These are phyloP conservation scores for Periparus ater DNA, from an alignment of 2,797 vertebrate species.

Conservation along the genomic window DNA sequence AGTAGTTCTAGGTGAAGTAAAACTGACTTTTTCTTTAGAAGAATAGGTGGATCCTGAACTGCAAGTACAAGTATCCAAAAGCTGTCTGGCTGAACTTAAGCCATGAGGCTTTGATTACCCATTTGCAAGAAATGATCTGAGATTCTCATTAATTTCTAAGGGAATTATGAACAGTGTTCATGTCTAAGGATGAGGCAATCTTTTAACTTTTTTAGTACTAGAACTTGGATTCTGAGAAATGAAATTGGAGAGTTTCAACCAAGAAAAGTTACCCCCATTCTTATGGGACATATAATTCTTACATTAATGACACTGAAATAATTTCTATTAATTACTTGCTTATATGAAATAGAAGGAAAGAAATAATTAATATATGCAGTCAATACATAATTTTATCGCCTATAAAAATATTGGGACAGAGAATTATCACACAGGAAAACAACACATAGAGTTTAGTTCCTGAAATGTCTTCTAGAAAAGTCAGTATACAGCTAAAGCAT, in stretches of 20 bases:
- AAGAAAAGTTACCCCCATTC: background rate
- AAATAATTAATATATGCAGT: background rate
- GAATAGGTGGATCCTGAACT: background rate
- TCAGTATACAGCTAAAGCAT: background rate
- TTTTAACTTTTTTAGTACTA: background rate
- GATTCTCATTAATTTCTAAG: background rate
- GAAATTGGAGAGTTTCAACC: background rate
- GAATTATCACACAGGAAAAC: background rate
- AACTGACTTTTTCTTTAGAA: background rate
- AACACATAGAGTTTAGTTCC: background rate
- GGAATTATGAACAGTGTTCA: background rate
- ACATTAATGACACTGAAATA: background rate
- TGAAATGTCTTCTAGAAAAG: background rate
- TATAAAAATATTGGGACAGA: background rate
- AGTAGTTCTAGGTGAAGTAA: background rate
- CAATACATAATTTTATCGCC: background rate
- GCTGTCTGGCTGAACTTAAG: background rate
- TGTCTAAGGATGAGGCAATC: background rate
- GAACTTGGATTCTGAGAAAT: background rate
- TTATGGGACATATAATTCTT: background rate
- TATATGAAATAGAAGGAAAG: background rate
- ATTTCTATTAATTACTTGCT: background rate
- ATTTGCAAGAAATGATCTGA: background rate
- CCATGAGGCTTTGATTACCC: background rate
- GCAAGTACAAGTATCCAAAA: background rate